Evolutionary conservation across 2,797 vertebrate species (phyloP).

Genomic region (Tamandua tetradactyla): DNA sequence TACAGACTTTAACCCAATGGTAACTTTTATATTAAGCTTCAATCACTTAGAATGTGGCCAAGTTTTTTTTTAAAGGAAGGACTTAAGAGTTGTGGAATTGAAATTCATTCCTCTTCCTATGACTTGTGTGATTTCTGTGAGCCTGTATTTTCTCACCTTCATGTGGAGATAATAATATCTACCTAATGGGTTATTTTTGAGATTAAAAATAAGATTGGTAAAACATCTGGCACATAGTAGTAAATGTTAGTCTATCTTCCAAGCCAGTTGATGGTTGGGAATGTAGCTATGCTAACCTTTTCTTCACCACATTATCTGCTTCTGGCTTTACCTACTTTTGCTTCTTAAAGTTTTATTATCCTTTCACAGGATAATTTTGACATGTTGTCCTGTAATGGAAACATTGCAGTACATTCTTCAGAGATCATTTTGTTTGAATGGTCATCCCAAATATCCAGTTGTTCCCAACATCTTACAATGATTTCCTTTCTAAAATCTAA

Average conservation of each 20-base stretch:
- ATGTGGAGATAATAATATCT: neutral
- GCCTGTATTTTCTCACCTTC: neutral
- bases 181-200: neutral
- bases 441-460: neutral
- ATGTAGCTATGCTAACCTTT: too few relatives aligned
- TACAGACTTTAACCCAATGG: neutral
- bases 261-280: too few relatives aligned
- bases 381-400: neutral
- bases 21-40: neutral
- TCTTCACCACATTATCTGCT: neutral
- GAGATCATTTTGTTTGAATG: neutral
- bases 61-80: neutral
- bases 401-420: neutral
- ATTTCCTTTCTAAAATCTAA: slow-evolving; percentile 1
- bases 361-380: slow-evolving; percentile 19
- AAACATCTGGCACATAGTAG: neutral
- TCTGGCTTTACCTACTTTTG: neutral
- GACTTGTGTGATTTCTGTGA: neutral
- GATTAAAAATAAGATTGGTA: neutral
- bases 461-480: neutral
- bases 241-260: neutral
- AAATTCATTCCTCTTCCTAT: neutral
- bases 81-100: neutral
- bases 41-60: neutral
- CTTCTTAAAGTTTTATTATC: neutral